Percentiles rank a stretch among this genome's conserved stretches.
phyloP scores from a whole-genome alignment of 2,888 invertebrate genomes.

The Drosophila phalerata region DNA sequence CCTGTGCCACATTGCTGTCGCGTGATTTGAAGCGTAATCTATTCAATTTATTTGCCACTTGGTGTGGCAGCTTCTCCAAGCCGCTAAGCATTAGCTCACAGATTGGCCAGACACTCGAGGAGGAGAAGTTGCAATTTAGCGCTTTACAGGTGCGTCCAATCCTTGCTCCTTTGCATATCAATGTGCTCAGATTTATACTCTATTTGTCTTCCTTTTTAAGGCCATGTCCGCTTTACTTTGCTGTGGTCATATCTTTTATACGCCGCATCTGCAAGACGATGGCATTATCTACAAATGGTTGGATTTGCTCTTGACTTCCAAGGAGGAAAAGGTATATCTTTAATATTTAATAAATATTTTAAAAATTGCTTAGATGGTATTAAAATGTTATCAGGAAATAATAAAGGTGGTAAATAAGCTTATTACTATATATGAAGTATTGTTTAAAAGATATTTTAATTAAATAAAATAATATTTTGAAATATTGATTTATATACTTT shows the following conservation, averaged over 20 bases:
- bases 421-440: too few relatives aligned
- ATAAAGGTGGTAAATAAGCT: too few relatives aligned
- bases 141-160: conserved; percentile 86
- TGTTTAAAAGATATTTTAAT: too few relatives aligned
- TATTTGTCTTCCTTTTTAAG: conserved; percentile 85
- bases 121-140: conserved; percentile 88
- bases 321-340: conserved; percentile 91
- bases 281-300: conserved; percentile 98
- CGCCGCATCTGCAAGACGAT: conserved; percentile 93
- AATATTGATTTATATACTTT: too few relatives aligned
- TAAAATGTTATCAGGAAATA: too few relatives aligned
- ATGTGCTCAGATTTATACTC: background rate
- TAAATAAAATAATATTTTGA: too few relatives aligned
- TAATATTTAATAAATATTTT: background rate
- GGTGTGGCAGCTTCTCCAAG: conserved; percentile 95
- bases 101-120: conserved; percentile 86
- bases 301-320: conserved; percentile 94
- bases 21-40: conserved; percentile 94
- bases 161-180: conserved; percentile 13
- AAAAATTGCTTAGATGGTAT: too few relatives aligned
- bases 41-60: conserved; percentile 96
- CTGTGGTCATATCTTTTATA: conserved; percentile 98
- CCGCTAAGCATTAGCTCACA: conserved; percentile 87
- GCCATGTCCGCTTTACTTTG: conserved; percentile 98
- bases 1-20: conserved; percentile 93